A percentile compares a stretch with the other conserved stretches of the same genome.
phyloP scores from a whole-genome alignment of 2,797 vertebrate genomes.

The Coregonus sp. region DNA sequence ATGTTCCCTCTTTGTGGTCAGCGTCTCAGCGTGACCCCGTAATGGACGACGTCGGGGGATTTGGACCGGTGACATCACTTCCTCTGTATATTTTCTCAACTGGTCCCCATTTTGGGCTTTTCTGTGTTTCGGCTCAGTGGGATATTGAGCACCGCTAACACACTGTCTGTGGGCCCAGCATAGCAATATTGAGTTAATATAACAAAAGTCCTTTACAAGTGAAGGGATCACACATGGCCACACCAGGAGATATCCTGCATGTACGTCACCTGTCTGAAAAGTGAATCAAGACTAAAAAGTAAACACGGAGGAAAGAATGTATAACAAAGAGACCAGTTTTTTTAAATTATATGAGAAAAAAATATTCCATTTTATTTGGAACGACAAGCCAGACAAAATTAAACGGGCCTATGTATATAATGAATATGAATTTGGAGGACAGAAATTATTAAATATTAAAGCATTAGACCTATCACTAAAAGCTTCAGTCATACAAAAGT shows the following conservation, averaged over 20 bases:
- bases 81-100: conserved; percentile 63
- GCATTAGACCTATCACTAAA: too few relatives aligned
- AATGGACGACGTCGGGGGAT: conserved; percentile 29
- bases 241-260: background rate
- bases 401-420: too few relatives aligned
- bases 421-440: too few relatives aligned
- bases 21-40: conserved; percentile 10
- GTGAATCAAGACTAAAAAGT: background rate
- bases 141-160: background rate
- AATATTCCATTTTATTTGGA: too few relatives aligned
- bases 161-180: background rate
- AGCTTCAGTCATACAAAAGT: too few relatives aligned
- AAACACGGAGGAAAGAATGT: too few relatives aligned
- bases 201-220: background rate
- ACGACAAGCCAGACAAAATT: too few relatives aligned
- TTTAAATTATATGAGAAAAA: too few relatives aligned
- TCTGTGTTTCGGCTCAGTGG: conserved; percentile 11
- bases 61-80: conserved; percentile 56
- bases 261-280: background rate
- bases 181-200: background rate
- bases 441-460: too few relatives aligned
- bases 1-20: conserved; percentile 39
- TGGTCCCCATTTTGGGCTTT: conserved; percentile 49
- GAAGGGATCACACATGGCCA: background rate
- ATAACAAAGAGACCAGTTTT: background rate